phyloP scores from a whole-genome alignment of 1,140 invertebrate genomes.

The Amphibalanus amphitrite region DNA sequence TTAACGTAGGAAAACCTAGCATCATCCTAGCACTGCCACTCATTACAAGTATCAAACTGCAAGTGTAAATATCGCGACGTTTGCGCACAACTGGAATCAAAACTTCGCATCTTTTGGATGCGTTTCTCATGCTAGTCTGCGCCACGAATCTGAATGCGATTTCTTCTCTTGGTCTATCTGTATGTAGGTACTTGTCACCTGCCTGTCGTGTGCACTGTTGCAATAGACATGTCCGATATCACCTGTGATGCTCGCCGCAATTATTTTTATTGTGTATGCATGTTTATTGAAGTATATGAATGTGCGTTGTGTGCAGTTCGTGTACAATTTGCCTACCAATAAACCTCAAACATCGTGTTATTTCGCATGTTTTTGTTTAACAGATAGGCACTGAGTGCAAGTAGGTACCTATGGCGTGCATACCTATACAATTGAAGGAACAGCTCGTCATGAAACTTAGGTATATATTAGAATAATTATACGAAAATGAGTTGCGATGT shows the following conservation, averaged over 20 bases:
- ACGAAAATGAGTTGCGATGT: too few species aligned
- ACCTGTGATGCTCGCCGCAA: not conserved
- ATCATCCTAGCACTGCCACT: too few species aligned
- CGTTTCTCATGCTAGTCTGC: not conserved
- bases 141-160: not conserved
- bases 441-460: too few species aligned
- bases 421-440: too few species aligned
- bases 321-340: not conserved
- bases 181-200: too few species aligned
- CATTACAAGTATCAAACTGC: too few species aligned
- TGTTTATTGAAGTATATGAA: not conserved
- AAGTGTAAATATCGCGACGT: not conserved
- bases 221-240: not conserved
- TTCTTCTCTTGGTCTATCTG: too few species aligned
- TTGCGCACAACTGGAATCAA: not conserved
- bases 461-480: too few species aligned
- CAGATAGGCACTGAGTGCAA: too few species aligned
- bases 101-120: not conserved
- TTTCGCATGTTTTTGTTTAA: too few species aligned
- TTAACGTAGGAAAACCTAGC: too few species aligned
- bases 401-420: too few species aligned
- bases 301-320: not conserved
- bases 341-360: not conserved
- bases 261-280: not conserved
- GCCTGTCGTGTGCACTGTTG: not conserved